A percentile compares a stretch with the other conserved stretches of the same genome.
Conservation (phyloP, 2,888 invertebrate genomes). For the Drosophila peninsularis region DNA sequence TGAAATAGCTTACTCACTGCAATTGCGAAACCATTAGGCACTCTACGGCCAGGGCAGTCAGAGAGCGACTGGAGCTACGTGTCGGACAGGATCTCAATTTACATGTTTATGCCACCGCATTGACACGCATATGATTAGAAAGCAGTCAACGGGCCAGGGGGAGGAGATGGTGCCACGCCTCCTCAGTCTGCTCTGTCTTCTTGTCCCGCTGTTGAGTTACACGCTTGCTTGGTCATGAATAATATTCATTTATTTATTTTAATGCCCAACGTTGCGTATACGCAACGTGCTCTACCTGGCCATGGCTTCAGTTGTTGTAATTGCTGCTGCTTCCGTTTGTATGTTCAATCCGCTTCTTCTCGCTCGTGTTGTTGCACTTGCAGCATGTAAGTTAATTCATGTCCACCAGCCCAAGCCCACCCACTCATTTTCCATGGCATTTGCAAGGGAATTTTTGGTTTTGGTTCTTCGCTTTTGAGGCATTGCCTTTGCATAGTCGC, state of each 20-base stretch:
- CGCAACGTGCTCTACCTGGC: conserved; percentile 52
- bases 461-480: conserved; percentile 12
- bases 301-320: conserved; percentile 26
- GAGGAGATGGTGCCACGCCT: not conserved
- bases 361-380: conserved; percentile 28
- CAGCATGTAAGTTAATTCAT: conserved; percentile 58
- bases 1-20: conserved; percentile 35
- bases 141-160: conserved; percentile 15
- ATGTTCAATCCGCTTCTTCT: not conserved
- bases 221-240: conserved; percentile 71
- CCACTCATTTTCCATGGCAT: conserved; percentile 26
- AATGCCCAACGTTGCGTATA: conserved; percentile 71
- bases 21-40: conserved; percentile 31
- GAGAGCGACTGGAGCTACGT: not conserved
- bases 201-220: conserved; percentile 38
- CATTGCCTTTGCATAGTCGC: conserved; percentile 24
- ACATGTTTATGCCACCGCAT: conserved; percentile 49
- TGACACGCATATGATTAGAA: conserved; percentile 53
- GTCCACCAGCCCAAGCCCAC: not conserved
- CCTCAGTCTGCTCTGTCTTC: not conserved
- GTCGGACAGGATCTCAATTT: conserved; percentile 37
- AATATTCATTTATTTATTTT: conserved; percentile 68
- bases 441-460: conserved; percentile 34
- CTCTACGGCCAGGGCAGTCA: conserved; percentile 25
- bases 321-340: conserved; percentile 20